Conservation (phyloP, 2,113 vertebrate genomes). For the Rana temporaria region DNA sequence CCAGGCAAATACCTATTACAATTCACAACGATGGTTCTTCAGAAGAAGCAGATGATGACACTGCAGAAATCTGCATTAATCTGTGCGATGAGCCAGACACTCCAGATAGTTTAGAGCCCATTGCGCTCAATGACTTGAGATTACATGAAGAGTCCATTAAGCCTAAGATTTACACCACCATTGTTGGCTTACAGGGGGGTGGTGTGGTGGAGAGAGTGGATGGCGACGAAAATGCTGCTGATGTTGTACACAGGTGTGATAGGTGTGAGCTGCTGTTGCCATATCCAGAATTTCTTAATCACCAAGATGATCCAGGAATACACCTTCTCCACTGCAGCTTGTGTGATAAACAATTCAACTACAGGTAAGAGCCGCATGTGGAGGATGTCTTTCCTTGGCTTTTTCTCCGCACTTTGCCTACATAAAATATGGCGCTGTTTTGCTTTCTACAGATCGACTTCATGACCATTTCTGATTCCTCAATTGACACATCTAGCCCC, state of each 20-base stretch:
- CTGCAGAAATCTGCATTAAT: conserved; percentile 49
- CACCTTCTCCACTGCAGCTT: conserved; percentile 45
- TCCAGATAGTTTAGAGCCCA: conserved; percentile 37
- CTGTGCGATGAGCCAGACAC: conserved; percentile 50
- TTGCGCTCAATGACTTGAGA: conserved; percentile 9
- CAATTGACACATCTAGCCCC: no score
- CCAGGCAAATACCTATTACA: conserved; percentile 44
- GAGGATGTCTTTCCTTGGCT: no score
- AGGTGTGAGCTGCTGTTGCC: conserved; percentile 49
- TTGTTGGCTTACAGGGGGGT: conserved; percentile 18
- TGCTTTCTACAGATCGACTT: no score
- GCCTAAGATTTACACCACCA: conserved; percentile 30
- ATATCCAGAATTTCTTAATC: conserved; percentile 47
- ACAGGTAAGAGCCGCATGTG: conserved; percentile 43
- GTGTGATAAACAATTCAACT: conserved; percentile 58
- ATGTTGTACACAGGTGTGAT: conserved; percentile 49
- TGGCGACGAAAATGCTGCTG: conserved; percentile 22
- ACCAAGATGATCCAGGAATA: conserved; percentile 56
- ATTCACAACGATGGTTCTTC: conserved; percentile 51
- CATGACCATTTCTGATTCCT: no score
- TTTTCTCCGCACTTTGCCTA: no score
- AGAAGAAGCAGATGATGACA: conserved; percentile 54
- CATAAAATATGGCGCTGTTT: no score
- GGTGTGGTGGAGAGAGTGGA: conserved; percentile 17
- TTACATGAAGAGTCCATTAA: conserved; percentile 6